These are phyloP conservation scores for Manis pentadactyla DNA, from an alignment of 2,797 vertebrate genomes.

Conservation along the genomic window DNA sequence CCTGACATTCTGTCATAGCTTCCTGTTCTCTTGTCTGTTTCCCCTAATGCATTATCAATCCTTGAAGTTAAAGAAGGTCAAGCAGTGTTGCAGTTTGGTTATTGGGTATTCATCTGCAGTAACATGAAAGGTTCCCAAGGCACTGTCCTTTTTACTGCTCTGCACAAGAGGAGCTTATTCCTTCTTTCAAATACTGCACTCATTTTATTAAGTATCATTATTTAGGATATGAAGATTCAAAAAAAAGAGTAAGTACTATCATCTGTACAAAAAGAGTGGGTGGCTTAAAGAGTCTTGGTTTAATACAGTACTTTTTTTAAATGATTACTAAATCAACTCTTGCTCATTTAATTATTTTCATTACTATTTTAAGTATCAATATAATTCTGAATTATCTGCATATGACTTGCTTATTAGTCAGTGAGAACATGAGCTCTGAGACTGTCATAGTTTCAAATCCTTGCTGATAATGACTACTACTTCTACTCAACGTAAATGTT, in stretches of 20 bases:
- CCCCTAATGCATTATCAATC: background rate
- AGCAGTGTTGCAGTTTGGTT: slow-evolving; percentile 17
- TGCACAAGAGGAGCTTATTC: background rate
- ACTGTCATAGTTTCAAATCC: slow-evolving; percentile 14
- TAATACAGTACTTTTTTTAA: slow-evolving; percentile 39
- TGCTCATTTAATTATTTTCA: slow-evolving; percentile 43
- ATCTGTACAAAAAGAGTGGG: slow-evolving; percentile 16
- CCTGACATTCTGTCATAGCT: background rate
- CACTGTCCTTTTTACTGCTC: background rate
- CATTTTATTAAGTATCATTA: slow-evolving; percentile 23
- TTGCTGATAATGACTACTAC: slow-evolving; percentile 35
- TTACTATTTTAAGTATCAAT: background rate
- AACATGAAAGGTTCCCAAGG: slow-evolving; percentile 1
- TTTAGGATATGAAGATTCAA: slow-evolving; percentile 30
- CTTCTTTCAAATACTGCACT: slow-evolving; percentile 20
- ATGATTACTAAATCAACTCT: slow-evolving; percentile 10
- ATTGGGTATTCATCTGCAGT: slow-evolving; percentile 13
- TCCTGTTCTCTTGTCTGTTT: background rate
- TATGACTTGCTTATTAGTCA: slow-evolving; percentile 5
- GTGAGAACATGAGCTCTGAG: background rate
- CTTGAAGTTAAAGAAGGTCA: slow-evolving; percentile 49
- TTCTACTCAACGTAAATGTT: background rate
- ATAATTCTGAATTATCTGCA: slow-evolving; percentile 19
- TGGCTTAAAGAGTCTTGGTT: background rate
- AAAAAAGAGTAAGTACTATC: background rate